These are phyloP conservation scores for Calidris pygmaea DNA, from an alignment of 2,113 vertebrate species.

Conservation along the genomic window DNA sequence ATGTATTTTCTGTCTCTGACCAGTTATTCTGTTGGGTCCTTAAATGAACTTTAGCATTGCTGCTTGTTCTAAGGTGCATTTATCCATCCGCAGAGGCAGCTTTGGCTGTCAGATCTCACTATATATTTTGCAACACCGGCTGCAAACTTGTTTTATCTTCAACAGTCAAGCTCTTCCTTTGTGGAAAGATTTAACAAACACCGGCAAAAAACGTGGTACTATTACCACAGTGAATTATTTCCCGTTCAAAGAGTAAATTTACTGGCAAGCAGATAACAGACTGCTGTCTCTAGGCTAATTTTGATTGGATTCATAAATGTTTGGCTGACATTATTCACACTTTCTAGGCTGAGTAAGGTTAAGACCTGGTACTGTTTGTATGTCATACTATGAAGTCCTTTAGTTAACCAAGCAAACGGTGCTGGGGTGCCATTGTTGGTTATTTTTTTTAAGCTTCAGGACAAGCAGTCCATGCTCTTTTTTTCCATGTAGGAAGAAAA, in stretches of 20 bases:
- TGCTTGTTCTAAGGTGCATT: background rate
- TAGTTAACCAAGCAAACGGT: background rate
- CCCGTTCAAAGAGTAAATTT: background rate
- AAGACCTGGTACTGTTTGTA: background rate
- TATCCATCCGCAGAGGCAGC: background rate
- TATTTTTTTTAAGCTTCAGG: background rate
- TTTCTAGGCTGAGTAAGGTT: background rate
- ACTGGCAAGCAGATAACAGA: background rate
- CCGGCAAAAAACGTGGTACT: background rate
- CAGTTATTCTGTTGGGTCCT: background rate
- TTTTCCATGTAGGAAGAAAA: background rate
- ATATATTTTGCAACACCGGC: conserved; percentile 10
- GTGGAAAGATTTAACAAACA: conserved; percentile 14
- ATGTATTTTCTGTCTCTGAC: background rate
- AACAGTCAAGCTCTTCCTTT: background rate
- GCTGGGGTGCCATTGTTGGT: background rate
- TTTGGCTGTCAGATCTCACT: background rate
- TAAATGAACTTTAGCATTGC: background rate
- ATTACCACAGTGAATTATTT: background rate
- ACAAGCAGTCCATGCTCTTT: background rate
- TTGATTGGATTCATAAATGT: background rate
- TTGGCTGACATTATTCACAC: background rate
- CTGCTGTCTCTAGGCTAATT: conserved; percentile 20
- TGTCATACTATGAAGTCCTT: background rate
- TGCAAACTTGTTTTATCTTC: conserved; percentile 6